A percentile compares a stretch with the other conserved stretches of the same genome.
Evolutionary conservation across 2,113 vertebrate species (phyloP).

Genomic region (Eidolon helvum): DNA sequence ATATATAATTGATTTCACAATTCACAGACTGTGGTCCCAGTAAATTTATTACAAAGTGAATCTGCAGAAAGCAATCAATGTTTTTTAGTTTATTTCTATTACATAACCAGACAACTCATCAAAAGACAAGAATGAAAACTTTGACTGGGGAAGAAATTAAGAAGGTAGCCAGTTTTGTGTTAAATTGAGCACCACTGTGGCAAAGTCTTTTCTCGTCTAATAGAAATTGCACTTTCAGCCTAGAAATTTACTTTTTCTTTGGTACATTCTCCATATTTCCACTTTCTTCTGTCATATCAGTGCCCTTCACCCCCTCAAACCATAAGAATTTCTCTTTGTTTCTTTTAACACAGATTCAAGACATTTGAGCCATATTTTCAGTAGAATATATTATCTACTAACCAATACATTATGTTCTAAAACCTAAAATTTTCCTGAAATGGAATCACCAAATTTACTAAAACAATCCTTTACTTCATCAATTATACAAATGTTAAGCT

Average conservation of each 20-base stretch:
- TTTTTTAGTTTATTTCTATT: neutral
- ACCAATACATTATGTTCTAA: neutral
- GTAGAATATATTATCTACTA: neutral
- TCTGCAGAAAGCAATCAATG: constrained; percentile 28
- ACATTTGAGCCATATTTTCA: neutral
- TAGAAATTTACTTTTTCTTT: neutral
- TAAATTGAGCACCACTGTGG: neutral
- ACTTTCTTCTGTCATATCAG: neutral
- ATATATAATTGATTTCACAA: neutral
- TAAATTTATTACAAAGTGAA: neutral
- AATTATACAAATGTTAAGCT: neutral
- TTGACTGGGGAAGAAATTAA: neutral
- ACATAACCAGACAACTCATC: neutral
- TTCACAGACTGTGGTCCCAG: neutral
- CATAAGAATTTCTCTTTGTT: neutral
- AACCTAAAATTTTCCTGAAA: constrained; percentile 24
- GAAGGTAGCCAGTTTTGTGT: neutral
- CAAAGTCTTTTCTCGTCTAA: neutral
- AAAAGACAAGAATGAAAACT: constrained; percentile 24
- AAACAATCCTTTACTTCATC: neutral
- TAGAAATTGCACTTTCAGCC: neutral
- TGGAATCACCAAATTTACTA: neutral
- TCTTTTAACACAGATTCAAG: constrained; percentile 28
- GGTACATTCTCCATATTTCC: neutral
- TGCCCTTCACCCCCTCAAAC: neutral